These are phyloP conservation scores for Megastigmus dorsalis DNA, from an alignment of 2,888 invertebrate genomes.

Conservation along the genomic window DNA sequence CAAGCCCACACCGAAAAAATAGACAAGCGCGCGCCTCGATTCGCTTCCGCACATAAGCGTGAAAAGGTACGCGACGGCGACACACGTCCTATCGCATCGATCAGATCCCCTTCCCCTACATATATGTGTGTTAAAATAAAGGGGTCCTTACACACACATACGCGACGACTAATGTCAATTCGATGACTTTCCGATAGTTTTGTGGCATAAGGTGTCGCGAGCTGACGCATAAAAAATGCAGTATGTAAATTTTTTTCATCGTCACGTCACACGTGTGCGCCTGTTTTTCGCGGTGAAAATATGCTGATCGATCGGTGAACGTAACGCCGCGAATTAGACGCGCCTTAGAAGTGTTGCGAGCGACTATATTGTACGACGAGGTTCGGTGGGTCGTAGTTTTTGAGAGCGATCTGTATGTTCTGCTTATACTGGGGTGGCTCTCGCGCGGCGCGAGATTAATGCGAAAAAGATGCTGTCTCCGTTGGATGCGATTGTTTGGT, in stretches of 20 bases:
- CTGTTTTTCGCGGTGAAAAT: conserved; percentile 55
- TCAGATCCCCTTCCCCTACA: no score
- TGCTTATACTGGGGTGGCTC: no score
- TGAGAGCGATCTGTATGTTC: no score
- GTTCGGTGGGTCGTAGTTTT: no score
- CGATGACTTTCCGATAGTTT: conserved; percentile 72
- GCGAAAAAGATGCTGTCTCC: not conserved
- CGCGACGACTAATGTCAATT: conserved; percentile 66
- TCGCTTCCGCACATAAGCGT: not conserved
- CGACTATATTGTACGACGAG: no score
- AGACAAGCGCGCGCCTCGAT: not conserved
- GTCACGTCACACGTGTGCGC: conserved; percentile 70
- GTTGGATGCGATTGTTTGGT: no score
- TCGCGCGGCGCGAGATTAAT: no score
- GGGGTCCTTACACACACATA: not conserved
- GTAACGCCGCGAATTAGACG: not conserved
- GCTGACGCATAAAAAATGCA: conserved; percentile 61
- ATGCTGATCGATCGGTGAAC: conserved; percentile 60
- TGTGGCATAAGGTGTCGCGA: conserved; percentile 58
- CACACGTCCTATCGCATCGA: conserved; percentile 39
- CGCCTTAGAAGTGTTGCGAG: no score
- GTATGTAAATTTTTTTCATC: conserved; percentile 72
- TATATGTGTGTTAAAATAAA: no score
- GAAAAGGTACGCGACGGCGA: not conserved
- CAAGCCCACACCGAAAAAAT: no score